These are phyloP conservation scores for Holotrichia oblita DNA, from an alignment of 1,140 invertebrate species.

Conservation along the genomic window DNA sequence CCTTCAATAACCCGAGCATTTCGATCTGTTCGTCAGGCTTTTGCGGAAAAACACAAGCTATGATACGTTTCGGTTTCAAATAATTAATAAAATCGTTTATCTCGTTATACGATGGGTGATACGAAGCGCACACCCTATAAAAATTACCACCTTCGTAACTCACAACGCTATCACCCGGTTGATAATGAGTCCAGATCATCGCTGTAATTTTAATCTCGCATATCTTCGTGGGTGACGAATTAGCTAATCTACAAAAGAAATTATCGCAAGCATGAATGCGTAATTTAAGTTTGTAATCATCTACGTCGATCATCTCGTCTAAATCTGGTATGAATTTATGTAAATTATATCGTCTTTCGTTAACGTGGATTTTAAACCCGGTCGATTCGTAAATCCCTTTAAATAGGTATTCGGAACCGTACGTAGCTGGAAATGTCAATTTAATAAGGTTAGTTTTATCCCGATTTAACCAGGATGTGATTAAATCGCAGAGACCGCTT, in stretches of 20 bases:
- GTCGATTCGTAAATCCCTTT: constrained; percentile 65
- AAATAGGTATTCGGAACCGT: constrained; percentile 70
- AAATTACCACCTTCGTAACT: constrained; percentile 51
- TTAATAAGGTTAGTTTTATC: constrained; percentile 63
- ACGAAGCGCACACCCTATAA: constrained; percentile 70
- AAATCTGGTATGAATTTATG: constrained; percentile 62
- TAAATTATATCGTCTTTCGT: constrained; percentile 53
- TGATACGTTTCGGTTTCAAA: constrained; percentile 64
- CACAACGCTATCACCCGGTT: constrained; percentile 55
- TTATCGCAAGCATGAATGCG: constrained; percentile 59
- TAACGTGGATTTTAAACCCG: constrained; percentile 67
- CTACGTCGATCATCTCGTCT: constrained; percentile 57
- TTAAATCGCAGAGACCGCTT: constrained; percentile 61
- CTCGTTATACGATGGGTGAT: constrained; percentile 70
- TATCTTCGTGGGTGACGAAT: neutral
- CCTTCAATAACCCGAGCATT: constrained; percentile 46
- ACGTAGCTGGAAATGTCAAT: constrained; percentile 65
- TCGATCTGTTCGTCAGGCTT: constrained; percentile 44
- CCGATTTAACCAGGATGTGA: constrained; percentile 66
- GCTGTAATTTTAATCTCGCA: constrained; percentile 62
- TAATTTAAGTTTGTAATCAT: constrained; percentile 52
- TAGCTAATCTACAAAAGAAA: constrained; percentile 50
- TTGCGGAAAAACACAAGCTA: constrained; percentile 63
- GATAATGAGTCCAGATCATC: constrained; percentile 63
- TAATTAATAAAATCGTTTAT: constrained; percentile 65